These are phyloP conservation scores for Meiosimyza platycephala DNA, from an alignment of 2,888 invertebrate species.

Conservation along the genomic window DNA sequence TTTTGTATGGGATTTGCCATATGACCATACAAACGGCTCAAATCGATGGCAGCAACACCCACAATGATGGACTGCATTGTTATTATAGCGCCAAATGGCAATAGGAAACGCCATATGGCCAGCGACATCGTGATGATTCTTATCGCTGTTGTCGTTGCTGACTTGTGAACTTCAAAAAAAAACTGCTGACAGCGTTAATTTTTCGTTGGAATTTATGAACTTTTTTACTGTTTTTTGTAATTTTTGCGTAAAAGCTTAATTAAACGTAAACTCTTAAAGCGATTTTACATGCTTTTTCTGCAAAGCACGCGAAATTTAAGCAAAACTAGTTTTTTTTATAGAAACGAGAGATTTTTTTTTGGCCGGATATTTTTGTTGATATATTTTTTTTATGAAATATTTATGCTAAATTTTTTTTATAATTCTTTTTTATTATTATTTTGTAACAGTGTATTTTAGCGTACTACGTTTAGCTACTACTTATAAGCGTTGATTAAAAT, in stretches of 20 bases:
- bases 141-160: not conserved
- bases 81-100: conserved; percentile 72
- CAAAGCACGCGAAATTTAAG: no score
- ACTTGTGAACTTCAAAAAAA: not conserved
- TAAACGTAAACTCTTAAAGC: not conserved
- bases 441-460: conserved; percentile 11
- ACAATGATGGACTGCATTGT: conserved; percentile 76
- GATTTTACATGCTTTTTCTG: no score
- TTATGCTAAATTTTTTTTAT: not conserved
- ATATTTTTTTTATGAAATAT: not conserved
- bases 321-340: no score
- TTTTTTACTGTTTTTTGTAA: conserved; percentile 1
- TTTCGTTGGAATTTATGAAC: not conserved
- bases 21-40: conserved; percentile 85
- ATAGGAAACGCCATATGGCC: conserved; percentile 65
- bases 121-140: conserved; percentile 36
- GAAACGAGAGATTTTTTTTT: no score
- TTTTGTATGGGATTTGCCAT: conserved; percentile 67
- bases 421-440: not conserved
- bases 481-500: conserved; percentile 13
- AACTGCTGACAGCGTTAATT: not conserved
- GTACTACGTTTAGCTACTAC: not conserved
- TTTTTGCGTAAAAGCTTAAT: not conserved
- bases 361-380: not conserved
- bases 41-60: conserved; percentile 74